phyloP scores from a whole-genome alignment of 23 tunicate species.

The Oikopleura dioica region DNA sequence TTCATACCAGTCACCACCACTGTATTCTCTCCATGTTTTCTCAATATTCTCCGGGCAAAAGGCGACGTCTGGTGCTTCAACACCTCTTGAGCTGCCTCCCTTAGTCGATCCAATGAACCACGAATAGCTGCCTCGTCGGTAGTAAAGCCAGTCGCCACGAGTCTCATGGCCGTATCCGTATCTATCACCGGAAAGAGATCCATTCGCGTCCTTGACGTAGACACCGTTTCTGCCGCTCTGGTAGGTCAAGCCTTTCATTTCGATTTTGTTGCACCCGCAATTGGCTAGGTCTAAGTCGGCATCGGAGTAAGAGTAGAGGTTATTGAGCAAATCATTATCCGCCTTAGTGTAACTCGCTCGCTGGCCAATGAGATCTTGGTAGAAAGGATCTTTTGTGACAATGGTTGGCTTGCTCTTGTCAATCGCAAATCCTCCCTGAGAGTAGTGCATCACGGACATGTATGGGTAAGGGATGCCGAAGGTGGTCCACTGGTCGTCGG shows the following conservation, averaged over 20 bases:
- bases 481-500: neutral
- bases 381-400: conserved; percentile 55
- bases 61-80: neutral
- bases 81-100: neutral
- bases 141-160: neutral
- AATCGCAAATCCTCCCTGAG: neutral
- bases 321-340: conserved; percentile 31
- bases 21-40: neutral
- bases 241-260: neutral
- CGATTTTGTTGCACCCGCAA: neutral
- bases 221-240: neutral
- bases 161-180: neutral
- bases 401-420: conserved; percentile 50
- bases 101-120: conserved; percentile 5
- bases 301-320: conserved; percentile 25
- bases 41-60: conserved; percentile 11
- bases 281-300: neutral
- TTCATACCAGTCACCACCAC: neutral
- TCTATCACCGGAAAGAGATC: neutral
- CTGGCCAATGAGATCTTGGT: conserved; percentile 87
- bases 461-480: neutral
- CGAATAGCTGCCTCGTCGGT: neutral
- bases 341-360: conserved; percentile 48
- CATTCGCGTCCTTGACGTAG: neutral
- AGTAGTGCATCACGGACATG: conserved; percentile 12